Evolutionary conservation across 2,888 invertebrate genomes (phyloP).

Genomic region (Phasia obesa): DNA sequence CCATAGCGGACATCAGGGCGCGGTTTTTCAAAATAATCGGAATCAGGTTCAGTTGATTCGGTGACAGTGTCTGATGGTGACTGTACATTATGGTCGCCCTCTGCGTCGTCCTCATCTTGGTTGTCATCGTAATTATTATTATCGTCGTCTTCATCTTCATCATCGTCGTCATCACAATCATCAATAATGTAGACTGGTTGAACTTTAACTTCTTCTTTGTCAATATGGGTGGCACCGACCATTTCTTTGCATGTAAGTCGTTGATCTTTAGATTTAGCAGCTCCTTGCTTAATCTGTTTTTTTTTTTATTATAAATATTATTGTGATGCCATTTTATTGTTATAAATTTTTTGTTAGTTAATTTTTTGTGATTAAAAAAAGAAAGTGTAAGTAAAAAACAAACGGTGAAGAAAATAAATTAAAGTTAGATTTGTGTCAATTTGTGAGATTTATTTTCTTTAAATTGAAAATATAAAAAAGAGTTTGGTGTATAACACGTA

Average conservation of each 20-base stretch:
- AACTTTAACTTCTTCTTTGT: constrained; percentile 72
- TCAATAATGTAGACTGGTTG: constrained; percentile 79
- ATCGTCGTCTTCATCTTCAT: constrained; percentile 73
- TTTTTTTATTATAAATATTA: constrained; percentile 23
- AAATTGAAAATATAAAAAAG: constrained; percentile 5
- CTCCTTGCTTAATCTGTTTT: constrained; percentile 35
- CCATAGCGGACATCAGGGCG: constrained; percentile 73
- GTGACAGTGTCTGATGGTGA: constrained; percentile 73
- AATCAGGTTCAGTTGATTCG: constrained; percentile 76
- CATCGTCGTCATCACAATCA: constrained; percentile 71
- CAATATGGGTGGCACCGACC: constrained; percentile 74
- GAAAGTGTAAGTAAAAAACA: constrained; percentile 52
- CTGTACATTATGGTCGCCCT: constrained; percentile 73
- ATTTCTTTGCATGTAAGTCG: constrained; percentile 78
- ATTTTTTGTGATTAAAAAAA: constrained; percentile 4
- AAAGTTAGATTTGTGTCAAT: constrained; percentile 55
- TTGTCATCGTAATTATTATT: constrained; percentile 64
- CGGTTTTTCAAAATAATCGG: constrained; percentile 76
- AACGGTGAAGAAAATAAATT: constrained; percentile 56
- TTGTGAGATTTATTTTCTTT: constrained; percentile 17
- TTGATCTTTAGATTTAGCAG: constrained; percentile 64
- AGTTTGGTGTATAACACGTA: constrained; percentile 52
- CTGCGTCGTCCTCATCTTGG: constrained; percentile 52
- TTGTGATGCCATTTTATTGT: constrained; percentile 17
- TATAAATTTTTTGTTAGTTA: constrained; percentile 17